Evolutionary conservation across 2,888 invertebrate species (phyloP).

Genomic region (Platynereis dumerilii): DNA sequence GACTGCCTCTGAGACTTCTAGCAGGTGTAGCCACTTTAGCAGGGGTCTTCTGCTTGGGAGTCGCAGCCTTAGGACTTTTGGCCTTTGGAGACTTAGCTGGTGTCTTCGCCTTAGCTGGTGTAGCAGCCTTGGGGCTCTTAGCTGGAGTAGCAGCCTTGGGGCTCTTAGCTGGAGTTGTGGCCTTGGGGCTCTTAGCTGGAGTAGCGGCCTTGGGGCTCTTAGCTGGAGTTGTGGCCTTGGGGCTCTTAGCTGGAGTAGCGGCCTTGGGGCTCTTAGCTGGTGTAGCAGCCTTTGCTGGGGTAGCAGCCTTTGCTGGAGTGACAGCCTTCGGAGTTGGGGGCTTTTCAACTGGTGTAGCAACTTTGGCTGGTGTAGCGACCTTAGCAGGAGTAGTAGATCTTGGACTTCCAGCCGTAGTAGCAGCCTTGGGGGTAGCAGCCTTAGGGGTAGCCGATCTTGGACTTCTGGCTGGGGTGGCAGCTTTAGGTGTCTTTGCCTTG

Average conservation of each 20-base stretch:
- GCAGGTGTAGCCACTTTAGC: constrained; percentile 22
- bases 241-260: constrained; percentile 7
- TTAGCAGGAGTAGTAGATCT: neutral
- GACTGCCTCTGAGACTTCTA: no score
- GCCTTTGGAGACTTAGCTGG: neutral
- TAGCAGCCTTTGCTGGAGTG: constrained; percentile 6
- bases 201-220: constrained; percentile 11
- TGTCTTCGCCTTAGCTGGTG: constrained; percentile 1
- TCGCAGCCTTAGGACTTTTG: constrained; percentile 19
- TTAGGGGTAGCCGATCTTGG: constrained; percentile 17
- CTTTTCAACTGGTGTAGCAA: constrained; percentile 17
- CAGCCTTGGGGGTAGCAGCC: no score
- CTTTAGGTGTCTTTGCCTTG: neutral
- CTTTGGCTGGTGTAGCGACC: neutral
- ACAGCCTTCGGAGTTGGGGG: constrained; percentile 2
- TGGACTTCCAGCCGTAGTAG: neutral
- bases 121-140: neutral
- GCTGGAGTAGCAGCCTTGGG: constrained; percentile 7
- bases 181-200: constrained; percentile 16
- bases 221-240: constrained; percentile 5
- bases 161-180: constrained; percentile 19
- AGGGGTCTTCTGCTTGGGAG: constrained; percentile 14
- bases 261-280: constrained; percentile 10
- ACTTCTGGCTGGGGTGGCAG: neutral
- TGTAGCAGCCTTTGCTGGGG: neutral